These are phyloP conservation scores for Rhinoraja longicauda DNA, from an alignment of 2,797 vertebrate species.

Conservation along the genomic window DNA sequence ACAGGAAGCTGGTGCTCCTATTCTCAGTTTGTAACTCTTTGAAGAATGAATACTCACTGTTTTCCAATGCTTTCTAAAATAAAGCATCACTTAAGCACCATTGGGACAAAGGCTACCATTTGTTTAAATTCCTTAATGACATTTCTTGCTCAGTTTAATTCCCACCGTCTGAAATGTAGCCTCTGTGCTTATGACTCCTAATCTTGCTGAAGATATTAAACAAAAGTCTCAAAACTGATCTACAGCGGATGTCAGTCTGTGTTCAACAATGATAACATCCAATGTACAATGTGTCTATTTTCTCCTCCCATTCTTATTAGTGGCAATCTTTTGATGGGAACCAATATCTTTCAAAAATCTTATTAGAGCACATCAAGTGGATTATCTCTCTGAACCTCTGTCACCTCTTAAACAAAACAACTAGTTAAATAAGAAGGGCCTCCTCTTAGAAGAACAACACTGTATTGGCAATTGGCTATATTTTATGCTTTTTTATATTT, in stretches of 20 bases:
- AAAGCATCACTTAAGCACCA: background rate
- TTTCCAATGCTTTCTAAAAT: background rate
- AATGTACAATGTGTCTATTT: background rate
- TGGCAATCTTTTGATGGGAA: background rate
- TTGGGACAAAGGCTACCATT: background rate
- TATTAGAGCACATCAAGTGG: background rate
- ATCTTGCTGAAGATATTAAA: background rate
- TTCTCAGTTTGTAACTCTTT: too few species aligned
- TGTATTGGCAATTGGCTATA: too few species aligned
- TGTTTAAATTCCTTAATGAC: background rate
- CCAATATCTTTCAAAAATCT: background rate
- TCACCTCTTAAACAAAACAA: background rate
- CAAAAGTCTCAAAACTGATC: background rate
- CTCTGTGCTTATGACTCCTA: background rate
- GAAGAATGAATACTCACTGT: too few species aligned
- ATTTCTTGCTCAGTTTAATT: background rate
- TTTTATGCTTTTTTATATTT: too few species aligned
- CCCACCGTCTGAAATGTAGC: background rate
- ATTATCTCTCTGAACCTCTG: background rate
- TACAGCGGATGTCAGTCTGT: background rate
- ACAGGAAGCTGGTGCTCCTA: too few species aligned
- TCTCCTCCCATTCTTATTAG: background rate
- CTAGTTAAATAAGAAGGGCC: too few species aligned
- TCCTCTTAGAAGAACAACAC: too few species aligned
- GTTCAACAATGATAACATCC: background rate